Base-by-base conservation (phyloP, 2,797 vertebrate species). In the Kryptolebias ocellatus region DNA sequence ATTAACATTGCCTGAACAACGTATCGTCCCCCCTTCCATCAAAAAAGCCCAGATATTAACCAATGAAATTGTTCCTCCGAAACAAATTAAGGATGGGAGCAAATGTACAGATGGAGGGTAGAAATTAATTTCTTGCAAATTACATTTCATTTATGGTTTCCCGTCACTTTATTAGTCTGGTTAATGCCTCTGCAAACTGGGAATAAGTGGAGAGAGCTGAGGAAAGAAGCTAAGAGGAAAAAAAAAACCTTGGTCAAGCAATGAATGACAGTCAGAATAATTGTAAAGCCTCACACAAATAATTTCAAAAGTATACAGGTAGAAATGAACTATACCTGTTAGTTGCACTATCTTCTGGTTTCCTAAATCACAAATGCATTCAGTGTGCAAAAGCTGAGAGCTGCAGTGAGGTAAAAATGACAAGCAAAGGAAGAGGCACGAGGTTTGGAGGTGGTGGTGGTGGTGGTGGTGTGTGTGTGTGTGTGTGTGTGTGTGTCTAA, bases 71-170 rank as follows among this genome's bases (percentile, higher is more conserved):
- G 76, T 89, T 87, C 80, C 83, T 87, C 77, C 68, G 85, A 87
- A 90, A 85, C 87, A 84, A 90, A 93, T 92, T 88, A 90, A 85
- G 88, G 70, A 84, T 64, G 77, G 90, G 89, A 90, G 88, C 85
- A 91, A 92, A 90, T 59, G 86, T 90, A 89, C 91, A 93, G 92
- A 93, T 92, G 91, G 91, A 89, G 87, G 86, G 81, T 80, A 81
- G 83, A 85, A 94, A 93, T 94, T 90, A 92, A 92, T 93, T 93
- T 91, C 69, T 79, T 74, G 85, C 85, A 92, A 94, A 93, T 92
- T 93, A 88, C 89, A 92, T 93, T 93, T 94, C 87, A 87, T 91
- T 92, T 93, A 92, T 91, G 92, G 90, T 92, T 93, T 93, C 86
- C 86, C 78, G 70, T 89, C 80, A 67, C 78, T 83, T 91, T 90